Base-by-base conservation (phyloP, 2,888 invertebrate species). In the Mamestra brassicae region DNA sequence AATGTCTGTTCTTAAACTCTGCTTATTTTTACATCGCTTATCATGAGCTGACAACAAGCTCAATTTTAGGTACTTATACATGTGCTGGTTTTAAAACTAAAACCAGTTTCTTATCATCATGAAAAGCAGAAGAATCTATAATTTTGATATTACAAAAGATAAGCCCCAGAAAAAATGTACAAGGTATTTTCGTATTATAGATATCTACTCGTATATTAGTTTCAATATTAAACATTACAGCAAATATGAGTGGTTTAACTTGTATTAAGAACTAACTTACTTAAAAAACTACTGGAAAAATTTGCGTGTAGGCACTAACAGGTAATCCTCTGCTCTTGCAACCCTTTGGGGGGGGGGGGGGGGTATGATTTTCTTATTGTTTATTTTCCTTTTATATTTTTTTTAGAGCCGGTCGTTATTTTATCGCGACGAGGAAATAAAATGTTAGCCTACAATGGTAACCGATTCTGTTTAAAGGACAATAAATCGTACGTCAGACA, bases 381-480 rank as follows among this genome's bases (percentile, higher is more conserved):
- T 38, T 17, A 5, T n/a, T 61, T 26, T 34, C 50, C n/a, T 47
- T 47, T 73, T n/a, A 5, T 38, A 7, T 36, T 42, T 36, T 11
- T 66, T 60, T 13, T 6, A 63, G 71, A 36, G 11, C 42, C 26
- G 0, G 1, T 52, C 2, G 58, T 52, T 26, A 50, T 78, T 71
- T n/a, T 67, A 36, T 70, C 76, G 11, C 61, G 11, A 11, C 69
- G 50, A 55, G 78, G 76, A 8, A 70, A 78, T 2, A 69, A 26
- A 57, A 62, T 76, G 45, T 26, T 76, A 2, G 42, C 17, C 10
- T 78, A 42, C 17, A 4, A 61, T 7, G 10, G 8, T 4, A 42
- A 78, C 13, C 60, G 60, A 36, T 76, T 78, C 15, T 47, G 71
- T 70, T 50, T 76, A 10, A 76, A 76, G 50, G 76, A 76, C 42